phyloP scores from a whole-genome alignment of 2,888 invertebrate genomes.

The Buathra laborator region DNA sequence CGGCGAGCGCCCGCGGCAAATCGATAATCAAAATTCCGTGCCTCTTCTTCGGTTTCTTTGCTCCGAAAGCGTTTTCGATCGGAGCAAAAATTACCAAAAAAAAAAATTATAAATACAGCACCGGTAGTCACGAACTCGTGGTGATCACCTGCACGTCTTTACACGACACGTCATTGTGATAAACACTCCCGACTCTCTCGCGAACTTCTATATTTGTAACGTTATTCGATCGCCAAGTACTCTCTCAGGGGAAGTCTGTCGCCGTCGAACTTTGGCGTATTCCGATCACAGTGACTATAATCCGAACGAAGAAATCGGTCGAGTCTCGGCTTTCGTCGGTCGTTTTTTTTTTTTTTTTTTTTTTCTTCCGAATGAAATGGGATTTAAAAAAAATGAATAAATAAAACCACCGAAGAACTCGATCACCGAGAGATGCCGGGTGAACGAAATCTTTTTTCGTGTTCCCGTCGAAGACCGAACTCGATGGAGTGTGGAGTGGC shows the following conservation, averaged over 20 bases:
- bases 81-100: neutral
- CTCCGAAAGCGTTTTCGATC: slow-evolving; percentile 16
- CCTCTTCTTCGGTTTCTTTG: neutral
- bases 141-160: slow-evolving; percentile 68
- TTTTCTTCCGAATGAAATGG: neutral
- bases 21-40: slow-evolving; percentile 49
- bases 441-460: slow-evolving; percentile 22
- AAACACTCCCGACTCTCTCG: slow-evolving; percentile 33
- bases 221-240: neutral
- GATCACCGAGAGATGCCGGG: slow-evolving; percentile 11
- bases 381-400: neutral
- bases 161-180: slow-evolving; percentile 64
- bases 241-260: neutral
- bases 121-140: slow-evolving; percentile 36
- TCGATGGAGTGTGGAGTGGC: slow-evolving; percentile 68
- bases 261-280: neutral
- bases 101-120: slow-evolving; percentile 21
- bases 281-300: slow-evolving; percentile 6
- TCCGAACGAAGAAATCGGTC: slow-evolving; percentile 4
- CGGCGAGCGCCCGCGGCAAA: slow-evolving; percentile 5
- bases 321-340: neutral
- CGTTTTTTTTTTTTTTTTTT: neutral
- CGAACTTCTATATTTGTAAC: neutral
- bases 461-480: slow-evolving; percentile 59
- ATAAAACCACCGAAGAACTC: neutral